Evolutionary conservation across 2,113 vertebrate species (phyloP), one percentile per base, ranked within the genome.

Genomic region (Pipra filicauda): DNA sequence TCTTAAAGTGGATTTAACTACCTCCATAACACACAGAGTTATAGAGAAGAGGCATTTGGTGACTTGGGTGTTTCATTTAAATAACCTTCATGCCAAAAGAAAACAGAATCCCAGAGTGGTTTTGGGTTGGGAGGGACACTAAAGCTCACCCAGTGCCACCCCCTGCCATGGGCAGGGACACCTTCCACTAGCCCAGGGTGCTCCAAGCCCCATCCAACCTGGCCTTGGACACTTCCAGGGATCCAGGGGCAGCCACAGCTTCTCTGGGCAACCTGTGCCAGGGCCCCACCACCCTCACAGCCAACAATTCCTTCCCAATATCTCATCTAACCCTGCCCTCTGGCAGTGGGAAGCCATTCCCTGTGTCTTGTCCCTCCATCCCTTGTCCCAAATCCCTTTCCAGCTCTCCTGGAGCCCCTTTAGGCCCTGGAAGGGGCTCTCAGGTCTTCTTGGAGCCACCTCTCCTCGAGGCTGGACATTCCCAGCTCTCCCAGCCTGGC

Each of bases 101-200:
- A 65, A 27, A 23, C 9, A 58, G 31, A 73, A 51, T 58, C 26
- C 43, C 31, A 58, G 58, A 73, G 27, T 27, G 35, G 43, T 48
- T 72, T 72, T 52, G 35, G 26, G 11, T 35, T 43, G 21, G n/a
- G 49, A 64, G 16, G 51, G 17, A 58, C 51, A 19, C 35, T n/a
- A 35, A 58, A 58, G 18, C 39, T 2, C 12, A 55, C 20, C 54
- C 6, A 18, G 30, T 55, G 4, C 30, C 30, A 55, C 3, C 18
- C 31, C 31, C 55, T 57, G 54, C 49, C 54, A 55, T 31, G 54
- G 54, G 54, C 54, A 55, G 54, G 54, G 22, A 58, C 44, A 81
- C 10, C 52, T 66, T 1, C 9, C 52, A 6, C 59, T 3, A 0
- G 19, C 35, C 22, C 51, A 37, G 43, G 6, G 0, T 19, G 59